These are phyloP conservation scores for Mycteria americana DNA, from an alignment of 2,797 vertebrate species.

Conservation along the genomic window DNA sequence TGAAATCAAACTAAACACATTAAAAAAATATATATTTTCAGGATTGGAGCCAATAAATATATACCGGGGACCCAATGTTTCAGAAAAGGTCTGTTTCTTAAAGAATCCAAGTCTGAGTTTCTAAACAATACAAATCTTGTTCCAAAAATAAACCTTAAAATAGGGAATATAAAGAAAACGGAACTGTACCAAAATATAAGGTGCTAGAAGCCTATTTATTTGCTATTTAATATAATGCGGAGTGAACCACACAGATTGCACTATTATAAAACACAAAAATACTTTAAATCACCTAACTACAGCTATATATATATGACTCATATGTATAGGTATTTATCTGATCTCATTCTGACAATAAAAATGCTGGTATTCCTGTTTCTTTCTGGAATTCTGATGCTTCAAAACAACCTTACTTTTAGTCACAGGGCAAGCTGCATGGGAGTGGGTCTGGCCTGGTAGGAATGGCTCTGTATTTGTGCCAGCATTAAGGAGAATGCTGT, in stretches of 20 bases:
- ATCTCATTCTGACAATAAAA: neutral
- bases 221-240: neutral
- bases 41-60: neutral
- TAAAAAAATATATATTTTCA: neutral
- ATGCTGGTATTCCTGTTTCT: neutral
- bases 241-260: neutral
- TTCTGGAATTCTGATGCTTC: neutral
- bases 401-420: neutral
- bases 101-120: neutral
- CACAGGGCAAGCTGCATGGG: neutral
- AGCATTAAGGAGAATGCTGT: neutral
- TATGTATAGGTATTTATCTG: neutral
- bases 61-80: neutral
- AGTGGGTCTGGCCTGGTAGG: neutral
- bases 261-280: neutral
- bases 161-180: neutral
- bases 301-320: neutral
- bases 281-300: neutral
- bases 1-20: slow-evolving; percentile 1
- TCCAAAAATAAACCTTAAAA: neutral
- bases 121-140: neutral
- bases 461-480: neutral
- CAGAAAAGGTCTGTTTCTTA: neutral
- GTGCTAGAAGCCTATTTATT: neutral
- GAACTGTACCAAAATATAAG: neutral